Conservation (phyloP, 2,888 invertebrate species). For the Sarcophaga carnaria region DNA sequence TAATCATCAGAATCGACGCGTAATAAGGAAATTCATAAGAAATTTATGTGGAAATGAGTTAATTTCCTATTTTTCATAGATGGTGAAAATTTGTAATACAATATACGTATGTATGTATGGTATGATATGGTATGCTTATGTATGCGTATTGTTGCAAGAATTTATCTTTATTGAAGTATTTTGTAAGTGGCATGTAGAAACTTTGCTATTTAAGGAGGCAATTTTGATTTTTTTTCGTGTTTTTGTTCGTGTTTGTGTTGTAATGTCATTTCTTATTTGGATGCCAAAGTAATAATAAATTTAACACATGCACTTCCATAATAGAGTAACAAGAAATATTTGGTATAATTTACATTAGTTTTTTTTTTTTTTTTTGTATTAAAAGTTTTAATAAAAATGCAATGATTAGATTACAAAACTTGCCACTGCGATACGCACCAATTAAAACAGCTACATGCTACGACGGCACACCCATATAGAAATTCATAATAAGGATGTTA, state of each 20-base stretch:
- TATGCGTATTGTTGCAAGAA: constrained; percentile 10
- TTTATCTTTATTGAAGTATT: no score
- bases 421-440: no score
- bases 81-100: constrained; percentile 39
- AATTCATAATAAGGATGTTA: no score
- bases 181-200: constrained; percentile 2
- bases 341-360: no score
- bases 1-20: constrained; percentile 78
- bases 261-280: not conserved
- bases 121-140: constrained; percentile 25
- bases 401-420: no score
- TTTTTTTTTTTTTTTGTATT: no score
- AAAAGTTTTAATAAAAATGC: no score
- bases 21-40: constrained; percentile 73
- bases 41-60: constrained; percentile 80
- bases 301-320: not conserved
- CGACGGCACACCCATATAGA: no score
- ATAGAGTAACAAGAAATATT: no score
- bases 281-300: constrained; percentile 24
- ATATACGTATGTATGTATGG: constrained; percentile 49
- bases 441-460: no score
- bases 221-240: no score
- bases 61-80: constrained; percentile 75
- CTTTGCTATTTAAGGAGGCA: not conserved
- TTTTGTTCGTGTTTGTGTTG: not conserved